Base-by-base conservation (phyloP, 2,888 invertebrate genomes). In the Orchesella flavescens region DNA sequence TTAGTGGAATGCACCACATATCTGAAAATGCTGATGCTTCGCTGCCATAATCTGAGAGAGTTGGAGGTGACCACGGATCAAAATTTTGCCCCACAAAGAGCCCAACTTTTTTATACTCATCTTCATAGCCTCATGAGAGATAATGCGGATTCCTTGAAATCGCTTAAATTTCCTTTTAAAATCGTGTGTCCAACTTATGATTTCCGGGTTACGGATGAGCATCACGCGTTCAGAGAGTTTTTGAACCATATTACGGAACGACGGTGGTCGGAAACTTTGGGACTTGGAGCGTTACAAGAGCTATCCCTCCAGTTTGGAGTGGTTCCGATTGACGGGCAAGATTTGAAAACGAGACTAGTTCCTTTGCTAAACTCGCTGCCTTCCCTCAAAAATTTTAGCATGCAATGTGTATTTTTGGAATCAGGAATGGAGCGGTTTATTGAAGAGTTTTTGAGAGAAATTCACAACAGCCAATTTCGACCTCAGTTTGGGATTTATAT, bases 61-160 rank as follows among this genome's bases (percentile, higher is more conserved):
- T 55, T 88, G 49, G 85, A 86, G 44, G 59, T 88, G 10, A 87
- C 86, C 0, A 87, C 88, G 0, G 88, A 88, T 24, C 87, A 87
- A 77, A 86, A 84, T 49, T 87, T 88, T 74, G 86, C 84, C 10
- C 87, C 86, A 0, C 86, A 86, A 24, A 59, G 86, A 15, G 86
- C 77, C 13, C 55, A 71, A 9, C 78, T 79, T 17, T 85, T 88
- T 71, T 88, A 87, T 66, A 75, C 79, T 5, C 71, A 85, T 49
- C 61, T 88, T 4, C 84, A 68, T 9, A 65, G 44, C n/a, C 63
- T 87, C 0, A 68, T 87, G 0, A 19, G 59, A 10, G 77, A 81
- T n/a, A 86, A 86, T 61, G 63, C 57, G n/a, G 24, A 49, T 9
- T 74, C 78, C 10, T 23, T 88, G n/a, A 74, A 65, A 34, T 68